Percentiles rank a stretch among this genome's conserved stretches.
phyloP scores from a whole-genome alignment of 2,888 invertebrate genomes.

The Beris morrisii region DNA sequence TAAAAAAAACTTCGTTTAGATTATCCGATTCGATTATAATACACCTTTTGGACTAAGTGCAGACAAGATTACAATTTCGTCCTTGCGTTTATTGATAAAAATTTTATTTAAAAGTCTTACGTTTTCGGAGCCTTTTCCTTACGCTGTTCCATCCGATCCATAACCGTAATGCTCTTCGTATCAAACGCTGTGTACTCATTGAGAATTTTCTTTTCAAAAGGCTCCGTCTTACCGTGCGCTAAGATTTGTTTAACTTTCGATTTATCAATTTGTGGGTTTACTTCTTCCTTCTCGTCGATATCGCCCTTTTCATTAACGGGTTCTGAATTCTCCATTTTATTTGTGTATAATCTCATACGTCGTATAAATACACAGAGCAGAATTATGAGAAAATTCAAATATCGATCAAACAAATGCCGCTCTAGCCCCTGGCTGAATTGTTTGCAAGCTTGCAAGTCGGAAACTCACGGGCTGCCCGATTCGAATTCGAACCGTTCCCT shows the following conservation, averaged over 20 bases:
- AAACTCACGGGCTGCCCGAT: conserved; percentile 23
- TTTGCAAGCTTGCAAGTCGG: conserved; percentile 15
- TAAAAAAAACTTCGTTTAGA: no score
- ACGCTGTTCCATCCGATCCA: conserved; percentile 26
- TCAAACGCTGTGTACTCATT: conserved; percentile 24
- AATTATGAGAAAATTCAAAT: neutral
- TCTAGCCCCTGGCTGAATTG: neutral
- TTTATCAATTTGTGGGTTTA: neutral
- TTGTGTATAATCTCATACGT: neutral
- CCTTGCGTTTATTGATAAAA: no score
- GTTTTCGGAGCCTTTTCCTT: conserved; percentile 35
- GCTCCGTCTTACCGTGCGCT: conserved; percentile 10
- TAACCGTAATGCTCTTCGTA: conserved; percentile 17
- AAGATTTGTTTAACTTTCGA: neutral
- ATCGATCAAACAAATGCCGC: conserved; percentile 25
- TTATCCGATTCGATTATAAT: no score
- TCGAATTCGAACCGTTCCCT: neutral
- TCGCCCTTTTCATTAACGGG: neutral
- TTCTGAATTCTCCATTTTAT: conserved; percentile 13
- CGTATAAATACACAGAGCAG: no score
- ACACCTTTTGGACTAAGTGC: no score
- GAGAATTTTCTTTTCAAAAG: conserved; percentile 10
- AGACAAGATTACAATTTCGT: no score
- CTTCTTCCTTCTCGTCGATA: neutral
- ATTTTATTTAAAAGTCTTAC: conserved; percentile 4